These are phyloP conservation scores for Apteryx owenii DNA, from an alignment of 2,113 vertebrate species.

Conservation along the genomic window DNA sequence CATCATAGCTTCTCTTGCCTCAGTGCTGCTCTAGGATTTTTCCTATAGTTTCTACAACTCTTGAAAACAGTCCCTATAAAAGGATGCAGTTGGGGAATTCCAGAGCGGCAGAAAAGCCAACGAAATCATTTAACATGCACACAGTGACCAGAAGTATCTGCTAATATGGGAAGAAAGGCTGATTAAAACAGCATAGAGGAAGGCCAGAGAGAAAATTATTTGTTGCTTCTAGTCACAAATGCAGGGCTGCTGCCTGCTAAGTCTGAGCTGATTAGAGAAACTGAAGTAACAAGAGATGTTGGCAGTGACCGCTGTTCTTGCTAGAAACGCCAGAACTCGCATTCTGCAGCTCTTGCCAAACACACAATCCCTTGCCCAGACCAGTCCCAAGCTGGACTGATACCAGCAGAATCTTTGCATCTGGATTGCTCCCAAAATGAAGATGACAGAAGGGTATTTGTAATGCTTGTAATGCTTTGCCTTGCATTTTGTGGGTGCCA, in stretches of 20 bases:
- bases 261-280: slow-evolving; percentile 11
- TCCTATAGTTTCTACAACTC: background rate
- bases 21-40: background rate
- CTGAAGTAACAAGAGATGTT: background rate
- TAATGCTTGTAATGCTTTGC: slow-evolving; percentile 16
- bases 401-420: slow-evolving; percentile 29
- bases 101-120: background rate
- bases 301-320: background rate
- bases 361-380: slow-evolving; percentile 17
- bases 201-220: background rate
- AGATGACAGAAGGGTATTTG: slow-evolving; percentile 54
- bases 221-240: background rate
- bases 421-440: slow-evolving; percentile 40
- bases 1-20: background rate
- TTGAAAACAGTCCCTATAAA: background rate
- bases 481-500: slow-evolving; percentile 31
- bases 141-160: background rate
- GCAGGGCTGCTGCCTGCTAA: background rate
- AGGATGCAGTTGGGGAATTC: background rate
- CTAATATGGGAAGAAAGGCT: background rate
- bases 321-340: background rate
- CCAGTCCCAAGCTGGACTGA: background rate
- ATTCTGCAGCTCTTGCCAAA: slow-evolving; percentile 28
- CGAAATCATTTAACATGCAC: background rate
- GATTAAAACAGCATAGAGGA: background rate